These are phyloP conservation scores for Spilogale gracilis DNA, from an alignment of 2,113 vertebrate species.

Conservation along the genomic window DNA sequence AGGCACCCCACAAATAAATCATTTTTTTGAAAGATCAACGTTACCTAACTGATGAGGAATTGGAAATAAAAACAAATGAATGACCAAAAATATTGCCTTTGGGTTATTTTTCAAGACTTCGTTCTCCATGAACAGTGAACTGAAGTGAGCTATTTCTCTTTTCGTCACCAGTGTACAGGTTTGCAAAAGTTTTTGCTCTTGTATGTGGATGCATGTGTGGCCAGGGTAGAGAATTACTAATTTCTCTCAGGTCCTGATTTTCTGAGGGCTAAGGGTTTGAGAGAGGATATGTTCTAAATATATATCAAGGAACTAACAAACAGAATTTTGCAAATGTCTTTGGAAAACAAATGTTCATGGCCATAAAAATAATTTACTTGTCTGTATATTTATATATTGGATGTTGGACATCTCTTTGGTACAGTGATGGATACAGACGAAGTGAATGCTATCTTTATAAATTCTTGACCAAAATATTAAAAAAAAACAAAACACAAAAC, in stretches of 20 bases:
- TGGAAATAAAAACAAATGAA: constrained; percentile 38
- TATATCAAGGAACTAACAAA: background rate
- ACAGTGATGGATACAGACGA: background rate
- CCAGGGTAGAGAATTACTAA: background rate
- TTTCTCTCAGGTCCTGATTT: background rate
- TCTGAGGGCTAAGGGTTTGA: background rate
- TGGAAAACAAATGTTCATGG: background rate
- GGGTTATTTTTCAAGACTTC: background rate
- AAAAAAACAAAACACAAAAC: background rate
- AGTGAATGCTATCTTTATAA: background rate
- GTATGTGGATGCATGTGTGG: no score
- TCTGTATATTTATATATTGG: background rate
- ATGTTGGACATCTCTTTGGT: background rate
- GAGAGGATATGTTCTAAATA: background rate
- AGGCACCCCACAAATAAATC: background rate
- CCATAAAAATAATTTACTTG: background rate
- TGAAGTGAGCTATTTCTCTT: background rate
- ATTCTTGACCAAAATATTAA: background rate
- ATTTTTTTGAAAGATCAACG: background rate
- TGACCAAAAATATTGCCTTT: background rate
- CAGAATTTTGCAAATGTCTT: constrained; percentile 28
- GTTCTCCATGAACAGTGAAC: background rate
- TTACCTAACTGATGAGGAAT: constrained; percentile 9
- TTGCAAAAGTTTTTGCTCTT: background rate
- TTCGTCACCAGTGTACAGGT: background rate